Evolutionary conservation across 2,888 invertebrate species (phyloP).

Genomic region (Esperia sulphurella): DNA sequence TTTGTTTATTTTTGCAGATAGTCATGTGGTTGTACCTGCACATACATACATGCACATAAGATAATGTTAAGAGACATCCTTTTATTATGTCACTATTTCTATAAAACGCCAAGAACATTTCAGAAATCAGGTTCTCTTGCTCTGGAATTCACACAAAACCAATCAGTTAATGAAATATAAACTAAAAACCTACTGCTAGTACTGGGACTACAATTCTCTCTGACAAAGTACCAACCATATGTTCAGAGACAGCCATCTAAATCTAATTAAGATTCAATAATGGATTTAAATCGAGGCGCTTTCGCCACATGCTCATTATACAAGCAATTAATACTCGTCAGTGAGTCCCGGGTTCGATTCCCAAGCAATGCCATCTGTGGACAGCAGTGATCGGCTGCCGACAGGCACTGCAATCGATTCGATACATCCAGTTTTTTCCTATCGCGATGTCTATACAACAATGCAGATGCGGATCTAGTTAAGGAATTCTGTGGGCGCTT

Average conservation of each 20-base stretch:
- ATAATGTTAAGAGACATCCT: no score
- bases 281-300: constrained; percentile 34
- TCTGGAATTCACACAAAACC: no score
- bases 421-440: constrained; percentile 56
- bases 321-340: constrained; percentile 40
- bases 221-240: not conserved
- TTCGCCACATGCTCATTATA: constrained; percentile 45
- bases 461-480: not conserved
- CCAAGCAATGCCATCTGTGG: constrained; percentile 61
- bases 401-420: constrained; percentile 60
- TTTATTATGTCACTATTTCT: no score
- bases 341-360: constrained; percentile 27
- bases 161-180: no score
- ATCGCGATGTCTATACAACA: constrained; percentile 7
- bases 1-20: no score
- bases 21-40: no score
- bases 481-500: no score
- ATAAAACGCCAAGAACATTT: no score
- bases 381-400: constrained; percentile 46
- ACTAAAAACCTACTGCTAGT: no score
- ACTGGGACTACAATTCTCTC: no score
- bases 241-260: constrained; percentile 9
- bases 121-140: no score
- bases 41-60: no score
- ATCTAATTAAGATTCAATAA: constrained; percentile 44